Conservation (phyloP, 2,797 vertebrate species). For the Loris lydekkerianus region DNA sequence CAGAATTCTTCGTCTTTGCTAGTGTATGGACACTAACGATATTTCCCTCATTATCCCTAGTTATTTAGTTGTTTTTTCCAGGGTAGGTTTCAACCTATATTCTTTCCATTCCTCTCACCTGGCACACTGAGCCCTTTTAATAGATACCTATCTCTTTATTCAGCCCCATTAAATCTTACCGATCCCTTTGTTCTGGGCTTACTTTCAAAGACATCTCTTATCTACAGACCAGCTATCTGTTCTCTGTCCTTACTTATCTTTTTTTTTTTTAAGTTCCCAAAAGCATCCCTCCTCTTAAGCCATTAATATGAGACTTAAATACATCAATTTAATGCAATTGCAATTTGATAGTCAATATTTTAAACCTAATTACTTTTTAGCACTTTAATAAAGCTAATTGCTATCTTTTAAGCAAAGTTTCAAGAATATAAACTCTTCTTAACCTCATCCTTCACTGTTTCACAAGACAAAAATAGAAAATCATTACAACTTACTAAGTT, state of each 20-base stretch:
- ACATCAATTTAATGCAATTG: background rate
- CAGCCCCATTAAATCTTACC: conserved; percentile 13
- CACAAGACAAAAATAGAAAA: conserved; percentile 35
- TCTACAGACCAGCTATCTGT: background rate
- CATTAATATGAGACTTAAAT: background rate
- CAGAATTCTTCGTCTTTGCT: background rate
- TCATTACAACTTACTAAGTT: background rate
- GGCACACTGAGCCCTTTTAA: background rate
- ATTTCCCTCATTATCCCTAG: background rate
- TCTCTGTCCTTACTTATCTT: background rate
- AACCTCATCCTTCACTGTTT: background rate
- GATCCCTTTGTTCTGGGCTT: conserved; percentile 19
- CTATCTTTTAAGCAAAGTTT: conserved; percentile 15
- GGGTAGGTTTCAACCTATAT: background rate
- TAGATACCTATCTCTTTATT: background rate
- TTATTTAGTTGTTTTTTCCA: background rate
- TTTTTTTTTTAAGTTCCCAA: background rate
- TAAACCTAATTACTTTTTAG: background rate
- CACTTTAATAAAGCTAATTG: background rate
- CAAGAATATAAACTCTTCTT: background rate
- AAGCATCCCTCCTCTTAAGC: conserved; percentile 19
- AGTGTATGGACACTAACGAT: background rate
- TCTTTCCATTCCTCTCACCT: background rate
- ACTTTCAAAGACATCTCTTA: conserved; percentile 36
- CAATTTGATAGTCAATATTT: background rate